These are phyloP conservation scores for Yponomeuta cagnagella DNA, from an alignment of 2,888 invertebrate species.

Conservation along the genomic window DNA sequence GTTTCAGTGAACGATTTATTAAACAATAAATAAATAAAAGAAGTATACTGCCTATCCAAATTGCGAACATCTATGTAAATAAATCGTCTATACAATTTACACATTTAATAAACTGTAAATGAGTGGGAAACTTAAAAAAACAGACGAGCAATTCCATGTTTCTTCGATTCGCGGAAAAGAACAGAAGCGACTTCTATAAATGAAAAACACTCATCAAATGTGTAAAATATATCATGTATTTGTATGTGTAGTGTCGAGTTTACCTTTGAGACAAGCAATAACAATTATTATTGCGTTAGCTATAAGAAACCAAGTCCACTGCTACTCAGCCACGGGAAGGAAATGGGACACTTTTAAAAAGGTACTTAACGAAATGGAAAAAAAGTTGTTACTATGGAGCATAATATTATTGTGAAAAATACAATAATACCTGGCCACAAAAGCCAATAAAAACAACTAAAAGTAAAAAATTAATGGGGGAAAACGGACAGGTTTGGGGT, in stretches of 20 bases:
- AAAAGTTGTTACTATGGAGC: not conserved
- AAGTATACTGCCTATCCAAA: slow-evolving; percentile 70
- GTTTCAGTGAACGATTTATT: slow-evolving; percentile 13
- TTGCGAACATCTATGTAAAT: slow-evolving; percentile 65
- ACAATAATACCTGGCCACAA: not conserved
- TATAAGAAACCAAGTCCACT: slow-evolving; percentile 74
- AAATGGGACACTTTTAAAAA: slow-evolving; percentile 16
- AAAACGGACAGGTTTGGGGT: slow-evolving; percentile 30
- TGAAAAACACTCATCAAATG: slow-evolving; percentile 36
- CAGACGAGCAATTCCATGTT: slow-evolving; percentile 37
- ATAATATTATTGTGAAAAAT: no score
- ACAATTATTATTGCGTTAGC: slow-evolving; percentile 51
- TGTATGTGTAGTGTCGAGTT: slow-evolving; percentile 33
- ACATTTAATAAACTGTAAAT: slow-evolving; percentile 48
- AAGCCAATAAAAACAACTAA: not conserved
- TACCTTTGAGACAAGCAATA: slow-evolving; percentile 72
- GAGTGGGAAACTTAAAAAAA: slow-evolving; percentile 33
- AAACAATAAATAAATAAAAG: slow-evolving; percentile 24
- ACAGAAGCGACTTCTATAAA: slow-evolving; percentile 56
- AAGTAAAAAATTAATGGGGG: slow-evolving; percentile 18
- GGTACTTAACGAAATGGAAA: not conserved
- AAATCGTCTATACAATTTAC: slow-evolving; percentile 66
- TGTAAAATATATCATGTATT: slow-evolving; percentile 37
- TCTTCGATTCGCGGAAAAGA: slow-evolving; percentile 42
- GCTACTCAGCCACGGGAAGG: slow-evolving; percentile 63